phyloP scores from a whole-genome alignment of 2,113 vertebrate genomes.

The western clawed frog (Xenopus tropicalis) region DNA sequence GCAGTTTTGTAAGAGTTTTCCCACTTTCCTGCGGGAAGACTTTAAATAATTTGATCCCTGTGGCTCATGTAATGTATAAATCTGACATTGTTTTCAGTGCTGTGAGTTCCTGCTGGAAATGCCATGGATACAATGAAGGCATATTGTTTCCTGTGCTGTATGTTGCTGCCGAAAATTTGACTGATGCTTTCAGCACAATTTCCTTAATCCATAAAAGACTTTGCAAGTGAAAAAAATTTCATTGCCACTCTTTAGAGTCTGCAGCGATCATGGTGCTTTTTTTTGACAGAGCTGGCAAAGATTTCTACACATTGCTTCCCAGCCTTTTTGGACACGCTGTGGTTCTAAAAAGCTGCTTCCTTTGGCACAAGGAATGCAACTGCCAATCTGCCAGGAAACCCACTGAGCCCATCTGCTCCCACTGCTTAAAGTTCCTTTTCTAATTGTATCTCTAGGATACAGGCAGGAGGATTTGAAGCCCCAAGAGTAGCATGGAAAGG shows the following conservation, averaged over 20 bases:
- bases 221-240: conserved; percentile 22
- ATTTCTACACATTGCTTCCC: conserved; percentile 24
- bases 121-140: conserved; percentile 23
- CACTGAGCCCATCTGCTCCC: conserved; percentile 40
- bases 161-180: conserved; percentile 10
- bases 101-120: background rate
- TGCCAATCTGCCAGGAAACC: conserved; percentile 30
- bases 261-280: background rate
- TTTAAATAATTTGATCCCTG: conserved; percentile 37
- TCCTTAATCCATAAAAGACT: conserved; percentile 36
- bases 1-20: conserved; percentile 7
- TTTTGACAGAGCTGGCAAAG: conserved; percentile 27
- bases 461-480: conserved; percentile 33
- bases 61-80: conserved; percentile 34
- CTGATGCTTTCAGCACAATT: conserved; percentile 26
- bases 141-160: conserved; percentile 14
- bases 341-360: conserved; percentile 39
- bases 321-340: conserved; percentile 29
- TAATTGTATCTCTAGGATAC: conserved; percentile 42
- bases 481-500: conserved; percentile 7
- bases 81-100: conserved; percentile 26
- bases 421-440: conserved; percentile 29
- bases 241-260: conserved; percentile 11
- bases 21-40: conserved; percentile 16
- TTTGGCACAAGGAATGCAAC: conserved; percentile 21